These are phyloP conservation scores for Melanostigma gelatinosum DNA, from an alignment of 2,113 vertebrate species.

Conservation along the genomic window DNA sequence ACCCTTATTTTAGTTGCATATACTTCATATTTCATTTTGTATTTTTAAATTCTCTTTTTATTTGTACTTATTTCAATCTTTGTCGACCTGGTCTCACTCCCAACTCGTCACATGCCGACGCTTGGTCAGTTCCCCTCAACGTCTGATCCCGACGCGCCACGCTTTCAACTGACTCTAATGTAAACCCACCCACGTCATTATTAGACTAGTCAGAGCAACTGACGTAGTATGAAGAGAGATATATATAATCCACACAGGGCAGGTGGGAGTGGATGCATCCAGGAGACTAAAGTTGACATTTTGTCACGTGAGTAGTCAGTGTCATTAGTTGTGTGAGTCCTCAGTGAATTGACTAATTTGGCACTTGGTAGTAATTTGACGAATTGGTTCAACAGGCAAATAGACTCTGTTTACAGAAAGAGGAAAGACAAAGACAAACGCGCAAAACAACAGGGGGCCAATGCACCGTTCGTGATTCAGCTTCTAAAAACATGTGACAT, in stretches of 20 bases:
- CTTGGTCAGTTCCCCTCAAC: no score
- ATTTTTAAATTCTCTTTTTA: neutral
- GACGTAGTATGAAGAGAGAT: neutral
- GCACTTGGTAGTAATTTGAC: neutral
- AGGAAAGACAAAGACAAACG: slow-evolving; percentile 6
- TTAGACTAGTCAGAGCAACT: neutral
- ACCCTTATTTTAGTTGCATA: neutral
- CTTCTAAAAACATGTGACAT: neutral
- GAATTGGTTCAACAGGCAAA: no score
- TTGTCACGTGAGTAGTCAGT: neutral
- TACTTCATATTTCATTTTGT: neutral
- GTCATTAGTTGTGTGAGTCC: neutral
- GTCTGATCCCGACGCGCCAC: neutral
- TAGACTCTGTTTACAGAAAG: neutral
- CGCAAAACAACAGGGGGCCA: neutral
- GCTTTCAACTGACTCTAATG: no score
- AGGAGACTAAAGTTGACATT: neutral
- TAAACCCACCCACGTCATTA: no score
- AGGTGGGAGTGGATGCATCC: neutral
- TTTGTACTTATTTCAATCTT: neutral
- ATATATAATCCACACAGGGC: neutral
- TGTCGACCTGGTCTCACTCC: no score
- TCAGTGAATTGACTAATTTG: neutral
- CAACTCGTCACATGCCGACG: no score
- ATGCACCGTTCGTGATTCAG: neutral